These are phyloP conservation scores for Oryzias dopingdopingensis DNA, from an alignment of 2,797 vertebrate genomes.

Conservation along the genomic window DNA sequence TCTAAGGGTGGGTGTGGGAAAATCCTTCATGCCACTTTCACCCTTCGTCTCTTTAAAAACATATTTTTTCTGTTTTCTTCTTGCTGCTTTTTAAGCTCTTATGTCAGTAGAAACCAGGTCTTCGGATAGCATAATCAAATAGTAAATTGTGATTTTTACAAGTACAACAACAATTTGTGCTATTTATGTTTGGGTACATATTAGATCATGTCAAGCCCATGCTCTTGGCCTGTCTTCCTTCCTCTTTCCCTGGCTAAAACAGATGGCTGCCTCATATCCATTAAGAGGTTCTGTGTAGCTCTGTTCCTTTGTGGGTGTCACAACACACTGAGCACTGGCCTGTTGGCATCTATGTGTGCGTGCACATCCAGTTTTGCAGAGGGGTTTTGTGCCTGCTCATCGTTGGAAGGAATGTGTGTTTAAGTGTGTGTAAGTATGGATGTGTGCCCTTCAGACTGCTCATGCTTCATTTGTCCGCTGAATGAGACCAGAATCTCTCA, in stretches of 20 bases:
- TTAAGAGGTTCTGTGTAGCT: constrained; percentile 65
- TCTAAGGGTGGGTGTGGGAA: constrained; percentile 60
- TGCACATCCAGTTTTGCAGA: constrained; percentile 17
- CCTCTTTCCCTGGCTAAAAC: constrained; percentile 46
- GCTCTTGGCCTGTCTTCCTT: constrained; percentile 29
- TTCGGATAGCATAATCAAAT: no score
- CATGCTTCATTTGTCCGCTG: constrained; percentile 71
- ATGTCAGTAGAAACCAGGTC: constrained; percentile 19
- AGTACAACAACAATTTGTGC: no score
- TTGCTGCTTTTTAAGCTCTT: constrained; percentile 5
- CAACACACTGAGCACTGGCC: constrained; percentile 48
- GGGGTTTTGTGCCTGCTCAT: constrained; percentile 28
- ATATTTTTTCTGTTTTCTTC: constrained; percentile 49
- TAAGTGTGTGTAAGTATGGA: constrained; percentile 27
- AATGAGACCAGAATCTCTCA: constrained; percentile 72
- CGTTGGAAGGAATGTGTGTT: constrained; percentile 28
- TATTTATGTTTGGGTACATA: neutral
- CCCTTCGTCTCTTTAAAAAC: constrained; percentile 70
- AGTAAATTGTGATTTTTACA: no score
- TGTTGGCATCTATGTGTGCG: constrained; percentile 6
- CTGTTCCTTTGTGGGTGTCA: constrained; percentile 51
- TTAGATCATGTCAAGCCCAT: constrained; percentile 32
- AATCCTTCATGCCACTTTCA: constrained; percentile 70
- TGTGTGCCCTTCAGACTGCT: constrained; percentile 64
- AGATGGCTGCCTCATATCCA: constrained; percentile 62